These are phyloP conservation scores for Notolepis coatsorum DNA, from an alignment of 2,797 vertebrate genomes.

Conservation along the genomic window DNA sequence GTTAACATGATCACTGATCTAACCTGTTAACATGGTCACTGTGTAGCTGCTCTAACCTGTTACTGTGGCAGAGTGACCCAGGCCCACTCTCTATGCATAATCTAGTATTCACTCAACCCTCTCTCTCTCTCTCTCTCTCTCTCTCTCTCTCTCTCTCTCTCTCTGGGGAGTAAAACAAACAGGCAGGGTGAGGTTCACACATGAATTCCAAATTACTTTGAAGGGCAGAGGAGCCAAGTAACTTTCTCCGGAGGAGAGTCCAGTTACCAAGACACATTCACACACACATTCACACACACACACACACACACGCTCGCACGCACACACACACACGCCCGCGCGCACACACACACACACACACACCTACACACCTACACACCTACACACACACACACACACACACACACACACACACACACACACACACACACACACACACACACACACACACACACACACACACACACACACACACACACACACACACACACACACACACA, in stretches of 20 bases:
- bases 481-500: neutral
- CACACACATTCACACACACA: slow-evolving; percentile 31
- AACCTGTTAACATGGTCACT: too few species aligned
- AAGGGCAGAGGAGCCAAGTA: slow-evolving; percentile 73
- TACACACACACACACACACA: too few species aligned
- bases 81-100: too few species aligned
- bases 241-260: slow-evolving; percentile 40
- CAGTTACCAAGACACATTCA: neutral
- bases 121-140: neutral
- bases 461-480: slow-evolving; percentile 10
- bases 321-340: too few species aligned
- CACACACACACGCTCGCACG: too few species aligned
- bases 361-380: too few species aligned
- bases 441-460: slow-evolving; percentile 50
- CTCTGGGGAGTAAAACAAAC: slow-evolving; percentile 75
- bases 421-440: neutral
- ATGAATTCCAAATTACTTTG: slow-evolving; percentile 80
- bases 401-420: too few species aligned
- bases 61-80: too few species aligned
- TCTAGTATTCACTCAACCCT: too few species aligned
- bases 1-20: too few species aligned
- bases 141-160: neutral
- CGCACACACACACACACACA: neutral
- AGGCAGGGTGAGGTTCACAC: slow-evolving; percentile 75
- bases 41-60: too few species aligned